Conservation (phyloP, 2,113 vertebrate genomes). For the Rhynchomys soricoides region DNA sequence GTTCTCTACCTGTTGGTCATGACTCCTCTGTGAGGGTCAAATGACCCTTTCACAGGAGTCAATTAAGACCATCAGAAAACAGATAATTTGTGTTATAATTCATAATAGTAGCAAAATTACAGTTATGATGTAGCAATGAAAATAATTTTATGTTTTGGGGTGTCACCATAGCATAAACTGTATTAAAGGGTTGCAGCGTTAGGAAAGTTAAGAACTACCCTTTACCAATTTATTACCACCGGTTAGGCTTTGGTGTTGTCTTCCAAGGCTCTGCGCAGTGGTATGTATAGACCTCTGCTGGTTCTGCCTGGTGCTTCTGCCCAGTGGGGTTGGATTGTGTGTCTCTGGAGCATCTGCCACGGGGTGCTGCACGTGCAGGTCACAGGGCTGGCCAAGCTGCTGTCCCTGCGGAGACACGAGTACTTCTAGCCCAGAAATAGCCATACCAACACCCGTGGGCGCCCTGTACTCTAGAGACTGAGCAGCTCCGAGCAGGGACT, state of each 20-base stretch:
- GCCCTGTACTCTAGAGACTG: not conserved
- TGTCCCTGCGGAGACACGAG: not conserved
- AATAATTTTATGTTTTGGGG: not conserved
- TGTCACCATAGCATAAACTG: too few species aligned
- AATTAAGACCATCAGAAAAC: not conserved
- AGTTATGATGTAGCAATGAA: not conserved
- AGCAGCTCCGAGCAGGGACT: not conserved
- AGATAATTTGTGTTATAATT: not conserved
- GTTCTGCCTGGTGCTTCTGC: not conserved
- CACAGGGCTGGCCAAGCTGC: accelerated
- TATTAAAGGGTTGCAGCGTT: too few species aligned
- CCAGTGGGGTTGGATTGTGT: accelerated
- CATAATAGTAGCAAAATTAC: not conserved
- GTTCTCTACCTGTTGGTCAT: not conserved
- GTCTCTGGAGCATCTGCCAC: not conserved
- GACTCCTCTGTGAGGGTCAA: not conserved
- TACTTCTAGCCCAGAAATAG: not conserved
- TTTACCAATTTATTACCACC: accelerated
- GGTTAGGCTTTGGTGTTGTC: not conserved
- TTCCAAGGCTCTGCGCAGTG: not conserved
- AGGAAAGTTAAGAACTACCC: not conserved
- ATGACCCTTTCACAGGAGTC: not conserved
- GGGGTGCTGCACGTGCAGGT: not conserved
- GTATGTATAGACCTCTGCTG: accelerated
- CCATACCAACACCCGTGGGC: too few species aligned